Evolutionary conservation across 2,113 vertebrate species (phyloP).

Genomic region (Cinclus mexicanus): DNA sequence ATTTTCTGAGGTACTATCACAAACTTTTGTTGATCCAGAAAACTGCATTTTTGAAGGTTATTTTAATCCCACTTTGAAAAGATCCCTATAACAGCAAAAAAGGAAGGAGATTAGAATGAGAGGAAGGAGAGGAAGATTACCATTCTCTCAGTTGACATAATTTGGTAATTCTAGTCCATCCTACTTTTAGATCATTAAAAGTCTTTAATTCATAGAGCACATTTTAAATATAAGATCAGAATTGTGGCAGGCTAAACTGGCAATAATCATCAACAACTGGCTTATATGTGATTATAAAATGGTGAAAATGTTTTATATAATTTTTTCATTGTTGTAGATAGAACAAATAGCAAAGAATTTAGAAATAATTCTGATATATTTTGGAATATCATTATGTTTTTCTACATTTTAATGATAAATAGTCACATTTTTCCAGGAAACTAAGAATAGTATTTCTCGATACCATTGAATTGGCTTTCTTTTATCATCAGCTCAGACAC

Average conservation of each 20-base stretch:
- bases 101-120: too few relatives aligned
- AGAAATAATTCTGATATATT: background rate
- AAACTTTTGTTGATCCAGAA: background rate
- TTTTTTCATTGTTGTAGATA: background rate
- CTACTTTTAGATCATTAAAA: background rate
- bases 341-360: background rate
- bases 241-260: background rate
- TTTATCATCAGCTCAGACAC: background rate
- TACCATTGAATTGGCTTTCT: background rate
- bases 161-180: background rate
- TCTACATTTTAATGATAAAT: background rate
- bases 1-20: background rate
- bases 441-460: background rate
- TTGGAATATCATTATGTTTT: background rate
- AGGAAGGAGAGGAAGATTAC: background rate
- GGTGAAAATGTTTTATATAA: background rate
- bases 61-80: background rate
- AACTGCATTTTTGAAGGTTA: background rate
- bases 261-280: background rate
- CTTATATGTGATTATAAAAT: background rate
- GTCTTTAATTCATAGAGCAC: background rate
- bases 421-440: background rate
- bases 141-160: background rate
- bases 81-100: background rate
- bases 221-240: background rate